Percentiles rank a stretch among this genome's conserved stretches.
phyloP scores from a whole-genome alignment of 2,797 vertebrate genomes.

The Champsocephalus gunnari region DNA sequence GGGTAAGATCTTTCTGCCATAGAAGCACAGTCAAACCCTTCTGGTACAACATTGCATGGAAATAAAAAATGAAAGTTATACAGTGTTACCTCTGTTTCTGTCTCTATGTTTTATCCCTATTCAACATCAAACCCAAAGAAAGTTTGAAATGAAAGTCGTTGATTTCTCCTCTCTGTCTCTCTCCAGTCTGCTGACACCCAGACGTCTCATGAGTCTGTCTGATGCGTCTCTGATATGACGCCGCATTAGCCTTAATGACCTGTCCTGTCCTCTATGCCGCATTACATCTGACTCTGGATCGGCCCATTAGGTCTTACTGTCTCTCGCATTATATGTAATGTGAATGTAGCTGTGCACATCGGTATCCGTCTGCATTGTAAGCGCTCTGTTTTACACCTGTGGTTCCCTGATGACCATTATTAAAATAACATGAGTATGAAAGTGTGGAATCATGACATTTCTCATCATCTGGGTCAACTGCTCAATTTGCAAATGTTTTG shows the following conservation, averaged over 20 bases:
- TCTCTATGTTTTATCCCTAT: neutral
- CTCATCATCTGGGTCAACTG: slow-evolving; percentile 17
- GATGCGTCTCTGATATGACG: slow-evolving; percentile 55
- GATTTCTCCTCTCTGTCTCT: slow-evolving; percentile 5
- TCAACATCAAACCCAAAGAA: neutral
- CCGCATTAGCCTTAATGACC: slow-evolving; percentile 62
- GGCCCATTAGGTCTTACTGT: slow-evolving; percentile 63
- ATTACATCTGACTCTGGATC: slow-evolving; percentile 50
- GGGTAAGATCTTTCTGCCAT: slow-evolving; percentile 27
- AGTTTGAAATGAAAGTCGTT: neutral
- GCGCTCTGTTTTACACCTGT: slow-evolving; percentile 48
- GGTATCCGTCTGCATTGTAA: slow-evolving; percentile 19
- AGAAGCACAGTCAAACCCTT: slow-evolving; percentile 30
- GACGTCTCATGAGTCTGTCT: slow-evolving; percentile 44
- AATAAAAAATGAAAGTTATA: neutral
- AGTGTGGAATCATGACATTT: neutral
- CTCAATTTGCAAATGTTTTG: neutral
- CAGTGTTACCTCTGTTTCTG: no score
- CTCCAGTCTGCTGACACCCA: slow-evolving; percentile 31
- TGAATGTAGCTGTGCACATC: slow-evolving; percentile 36
- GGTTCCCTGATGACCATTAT: slow-evolving; percentile 18
- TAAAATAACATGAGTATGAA: slow-evolving; percentile 7
- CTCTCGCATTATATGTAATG: slow-evolving; percentile 55
- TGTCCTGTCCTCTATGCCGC: slow-evolving; percentile 67
- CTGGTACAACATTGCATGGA: neutral